A percentile compares a stretch with the other conserved stretches of the same genome.
These are phyloP conservation scores for Austrolebias charrua DNA, from an alignment of 2,797 vertebrate species.

Conservation along the genomic window DNA sequence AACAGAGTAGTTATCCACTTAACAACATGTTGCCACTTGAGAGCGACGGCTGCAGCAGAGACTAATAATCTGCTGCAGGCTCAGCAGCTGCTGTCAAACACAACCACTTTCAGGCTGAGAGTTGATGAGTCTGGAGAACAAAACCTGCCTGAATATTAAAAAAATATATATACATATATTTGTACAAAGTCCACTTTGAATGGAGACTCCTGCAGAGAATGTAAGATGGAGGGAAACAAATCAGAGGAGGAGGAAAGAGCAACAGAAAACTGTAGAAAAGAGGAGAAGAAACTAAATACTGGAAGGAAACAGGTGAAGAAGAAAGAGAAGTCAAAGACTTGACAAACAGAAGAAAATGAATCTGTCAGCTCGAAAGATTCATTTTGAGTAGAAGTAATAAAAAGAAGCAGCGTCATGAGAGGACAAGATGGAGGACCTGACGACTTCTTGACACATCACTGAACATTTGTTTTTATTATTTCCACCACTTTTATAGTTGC, in stretches of 20 bases:
- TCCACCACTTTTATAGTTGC: too few species aligned
- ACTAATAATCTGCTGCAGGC: slow-evolving; percentile 27
- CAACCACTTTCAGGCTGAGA: background rate
- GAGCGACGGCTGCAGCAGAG: slow-evolving; percentile 6
- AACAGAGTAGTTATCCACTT: slow-evolving; percentile 33
- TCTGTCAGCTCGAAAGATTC: slow-evolving; percentile 10
- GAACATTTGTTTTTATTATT: too few species aligned
- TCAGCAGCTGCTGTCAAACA: slow-evolving; percentile 1
- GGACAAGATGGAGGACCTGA: background rate
- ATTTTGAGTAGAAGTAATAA: slow-evolving; percentile 3
- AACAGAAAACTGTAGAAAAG: too few species aligned
- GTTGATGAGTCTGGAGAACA: background rate
- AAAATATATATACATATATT: too few species aligned
- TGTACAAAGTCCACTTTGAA: too few species aligned
- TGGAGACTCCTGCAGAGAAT: background rate
- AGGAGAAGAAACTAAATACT: background rate
- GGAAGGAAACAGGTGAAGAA: background rate
- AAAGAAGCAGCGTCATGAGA: background rate
- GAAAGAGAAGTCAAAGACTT: too few species aligned
- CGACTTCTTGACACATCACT: too few species aligned
- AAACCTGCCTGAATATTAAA: too few species aligned
- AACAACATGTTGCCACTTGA: slow-evolving; percentile 30
- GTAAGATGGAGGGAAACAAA: background rate
- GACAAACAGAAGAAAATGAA: background rate
- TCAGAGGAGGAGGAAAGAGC: background rate